Percentiles rank a stretch among this genome's conserved stretches.
Evolutionary conservation across 2,113 vertebrate genomes (phyloP).

Genomic region (Clarias macrocephalus): DNA sequence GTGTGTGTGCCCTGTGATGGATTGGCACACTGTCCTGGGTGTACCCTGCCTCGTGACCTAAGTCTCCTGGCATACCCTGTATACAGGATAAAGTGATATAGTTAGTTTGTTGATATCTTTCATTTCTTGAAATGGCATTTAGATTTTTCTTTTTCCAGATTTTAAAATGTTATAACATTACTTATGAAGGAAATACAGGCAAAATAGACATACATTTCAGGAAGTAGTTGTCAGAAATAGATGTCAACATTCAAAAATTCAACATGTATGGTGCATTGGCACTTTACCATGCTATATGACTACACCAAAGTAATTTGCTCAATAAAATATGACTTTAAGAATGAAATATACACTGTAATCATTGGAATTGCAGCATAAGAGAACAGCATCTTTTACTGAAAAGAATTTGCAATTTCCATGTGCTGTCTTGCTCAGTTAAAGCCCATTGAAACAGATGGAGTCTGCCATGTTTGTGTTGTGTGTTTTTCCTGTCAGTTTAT

Average conservation of each 20-base stretch:
- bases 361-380: not conserved
- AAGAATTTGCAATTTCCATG: not conserved
- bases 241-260: not conserved
- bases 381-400: not conserved
- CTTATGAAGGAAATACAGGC: not conserved
- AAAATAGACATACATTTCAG: not conserved
- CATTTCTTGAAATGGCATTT: not conserved
- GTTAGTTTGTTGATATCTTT: not conserved
- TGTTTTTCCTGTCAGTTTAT: constrained; percentile 30
- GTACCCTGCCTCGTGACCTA: too few species aligned
- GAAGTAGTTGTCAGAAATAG: not conserved
- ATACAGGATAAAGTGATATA: too few species aligned
- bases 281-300: not conserved
- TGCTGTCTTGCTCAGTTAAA: constrained; percentile 13
- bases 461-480: constrained; percentile 24
- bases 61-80: too few species aligned
- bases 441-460: constrained; percentile 31
- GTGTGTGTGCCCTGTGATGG: too few species aligned
- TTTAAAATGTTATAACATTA: not conserved
- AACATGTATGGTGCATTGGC: not conserved
- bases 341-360: not conserved
- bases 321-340: not conserved
- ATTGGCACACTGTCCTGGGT: too few species aligned
- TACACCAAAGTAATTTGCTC: not conserved
- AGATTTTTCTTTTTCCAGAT: not conserved